Evolutionary conservation across 2,888 invertebrate genomes (phyloP).

Genomic region (Liposcelis brunnea): DNA sequence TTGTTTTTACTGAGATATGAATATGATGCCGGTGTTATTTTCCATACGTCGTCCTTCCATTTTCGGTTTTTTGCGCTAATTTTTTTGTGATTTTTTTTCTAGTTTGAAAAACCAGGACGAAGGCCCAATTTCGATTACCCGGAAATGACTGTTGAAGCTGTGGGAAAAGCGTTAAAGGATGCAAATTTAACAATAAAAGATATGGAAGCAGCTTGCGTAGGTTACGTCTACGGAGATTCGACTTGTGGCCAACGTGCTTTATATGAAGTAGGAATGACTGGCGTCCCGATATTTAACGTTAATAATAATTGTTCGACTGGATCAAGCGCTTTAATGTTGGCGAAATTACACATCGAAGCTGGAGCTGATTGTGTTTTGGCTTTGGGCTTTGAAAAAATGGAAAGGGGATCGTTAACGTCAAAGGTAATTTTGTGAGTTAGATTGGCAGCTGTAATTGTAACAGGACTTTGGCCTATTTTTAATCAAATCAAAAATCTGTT

Average conservation of each 20-base stretch:
- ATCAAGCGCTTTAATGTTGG: conserved; percentile 76
- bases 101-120: conserved; percentile 86
- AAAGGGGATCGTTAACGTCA: conserved; percentile 65
- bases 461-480: background rate
- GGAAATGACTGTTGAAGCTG: conserved; percentile 85
- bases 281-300: conserved; percentile 93
- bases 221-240: conserved; percentile 92
- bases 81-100: conserved; percentile 15
- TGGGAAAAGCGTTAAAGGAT: conserved; percentile 71
- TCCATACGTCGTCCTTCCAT: background rate
- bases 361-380: conserved; percentile 83
- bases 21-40: conserved; percentile 1
- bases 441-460: conserved; percentile 2
- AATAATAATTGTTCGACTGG: conserved; percentile 99
- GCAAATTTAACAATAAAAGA: conserved; percentile 56
- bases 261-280: conserved; percentile 88
- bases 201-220: conserved; percentile 78
- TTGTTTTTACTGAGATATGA: no score
- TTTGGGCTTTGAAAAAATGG: conserved; percentile 97
- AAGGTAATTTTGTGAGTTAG: conserved; percentile 34
- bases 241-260: conserved; percentile 89
- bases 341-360: conserved; percentile 81
- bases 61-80: conserved; percentile 5
- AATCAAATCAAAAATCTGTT: no score
- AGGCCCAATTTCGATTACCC: conserved; percentile 78